Base-by-base conservation (phyloP, 2,113 vertebrate genomes). In the Grantiella picta region DNA sequence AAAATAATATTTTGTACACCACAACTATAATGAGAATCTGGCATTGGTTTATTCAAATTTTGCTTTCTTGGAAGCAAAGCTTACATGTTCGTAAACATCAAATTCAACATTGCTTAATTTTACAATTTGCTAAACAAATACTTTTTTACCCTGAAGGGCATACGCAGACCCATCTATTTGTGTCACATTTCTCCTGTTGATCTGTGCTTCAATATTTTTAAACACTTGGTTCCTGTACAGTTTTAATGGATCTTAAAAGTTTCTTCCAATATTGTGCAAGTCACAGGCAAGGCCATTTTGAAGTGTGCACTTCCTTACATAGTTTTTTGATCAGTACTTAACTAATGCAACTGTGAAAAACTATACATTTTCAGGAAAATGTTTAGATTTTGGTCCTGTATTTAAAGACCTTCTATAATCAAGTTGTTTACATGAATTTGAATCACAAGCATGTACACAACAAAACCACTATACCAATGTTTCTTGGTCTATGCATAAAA, bases 361-460 rank as follows among this genome's bases (percentile, higher is more conserved):
- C 91, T 96, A 95, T 91, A 97, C 94, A 97, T 96, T 93, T 97
- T 96, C 92, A 96, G 93, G 90, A 97, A 98, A 97, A 96, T 80
- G 94, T 94, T 97, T 96, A 87, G 86, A 97, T 97, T 96, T 98
- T 98, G 98, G 97, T 97, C 97, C 97, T 96, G 85, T 92, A 93
- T 56, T 97, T 97, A 96, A 96, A 98, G 98, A 98, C 96, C 97
- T 97, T 94, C 70, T 85, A 84, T 95, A 97, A 95, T 96, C 83
- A 96, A 97, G 94, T 94, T 94, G 92, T 97, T 98, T 93, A 97
- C 96, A 97, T 96, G 95, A 96, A 94, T 97, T 97, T 86, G 97
- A 98, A 97, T 98, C 98, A 98, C 98, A 98, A 98, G 96, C 97
- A 98, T 97, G 95, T 98, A 97, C 97, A 98, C 96, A 98, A 98